phyloP scores from a whole-genome alignment of 2,888 invertebrate genomes.

The Tineola bisselliella region DNA sequence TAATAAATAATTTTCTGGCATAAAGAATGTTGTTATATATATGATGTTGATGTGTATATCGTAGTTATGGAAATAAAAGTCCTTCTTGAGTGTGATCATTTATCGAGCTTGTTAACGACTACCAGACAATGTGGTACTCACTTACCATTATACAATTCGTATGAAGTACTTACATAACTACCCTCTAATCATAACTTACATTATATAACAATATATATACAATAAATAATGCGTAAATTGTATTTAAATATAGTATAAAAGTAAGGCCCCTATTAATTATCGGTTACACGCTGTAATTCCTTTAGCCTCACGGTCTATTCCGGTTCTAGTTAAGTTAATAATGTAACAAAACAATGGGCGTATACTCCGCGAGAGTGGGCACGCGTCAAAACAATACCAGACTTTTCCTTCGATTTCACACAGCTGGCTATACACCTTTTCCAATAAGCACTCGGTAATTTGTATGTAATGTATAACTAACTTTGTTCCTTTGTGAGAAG shows the following conservation, averaged over 20 bases:
- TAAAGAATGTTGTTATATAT: too few relatives aligned
- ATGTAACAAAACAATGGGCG: conserved; percentile 2
- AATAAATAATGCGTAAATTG: not conserved
- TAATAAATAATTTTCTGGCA: too few relatives aligned
- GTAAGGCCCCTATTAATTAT: not conserved
- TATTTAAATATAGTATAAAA: not conserved
- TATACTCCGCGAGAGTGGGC: conserved; percentile 8
- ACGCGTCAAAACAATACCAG: conserved; percentile 11
- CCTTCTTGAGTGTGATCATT: too few relatives aligned
- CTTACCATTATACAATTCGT: too few relatives aligned
- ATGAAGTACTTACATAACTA: too few relatives aligned
- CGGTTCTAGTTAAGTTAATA: conserved; percentile 5
- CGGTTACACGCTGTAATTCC: conserved; percentile 3
- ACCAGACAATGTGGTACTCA: too few relatives aligned
- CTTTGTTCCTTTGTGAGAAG: not conserved
- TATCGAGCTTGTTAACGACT: too few relatives aligned
- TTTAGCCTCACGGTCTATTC: not conserved
- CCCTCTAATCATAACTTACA: too few relatives aligned
- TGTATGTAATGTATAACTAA: not conserved
- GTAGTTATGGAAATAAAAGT: too few relatives aligned
- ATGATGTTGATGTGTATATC: too few relatives aligned
- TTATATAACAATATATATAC: not conserved
- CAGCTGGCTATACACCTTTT: not conserved
- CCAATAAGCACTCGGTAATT: not conserved
- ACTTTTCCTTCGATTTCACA: not conserved